Evolutionary conservation across 2,113 vertebrate genomes (phyloP).

Genomic region (Pipra filicauda): DNA sequence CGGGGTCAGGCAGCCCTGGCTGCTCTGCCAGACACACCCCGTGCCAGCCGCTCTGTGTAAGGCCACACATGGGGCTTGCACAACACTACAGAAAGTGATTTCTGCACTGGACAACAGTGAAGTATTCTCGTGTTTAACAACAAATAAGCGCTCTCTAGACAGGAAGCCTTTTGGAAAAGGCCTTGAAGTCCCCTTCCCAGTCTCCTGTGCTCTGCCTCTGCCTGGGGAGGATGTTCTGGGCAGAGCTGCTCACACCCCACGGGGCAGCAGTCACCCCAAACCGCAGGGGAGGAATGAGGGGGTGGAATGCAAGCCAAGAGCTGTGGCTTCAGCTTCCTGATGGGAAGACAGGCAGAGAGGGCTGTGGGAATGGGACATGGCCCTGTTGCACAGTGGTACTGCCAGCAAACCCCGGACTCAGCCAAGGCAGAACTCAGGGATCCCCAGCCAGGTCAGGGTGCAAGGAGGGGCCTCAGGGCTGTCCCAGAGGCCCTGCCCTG

Average conservation of each 20-base stretch:
- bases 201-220: background rate
- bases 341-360: background rate
- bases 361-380: background rate
- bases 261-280: background rate
- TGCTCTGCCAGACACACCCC: background rate
- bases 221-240: slow-evolving; percentile 15
- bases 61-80: background rate
- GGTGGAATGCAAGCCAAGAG: background rate
- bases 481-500: background rate
- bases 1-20: background rate
- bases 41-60: slow-evolving; percentile 42
- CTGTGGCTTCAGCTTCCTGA: background rate
- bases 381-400: too few species aligned
- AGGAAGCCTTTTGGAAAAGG: background rate
- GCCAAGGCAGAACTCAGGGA: background rate
- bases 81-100: slow-evolving; percentile 41
- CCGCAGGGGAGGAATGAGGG: background rate
- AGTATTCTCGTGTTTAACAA: background rate
- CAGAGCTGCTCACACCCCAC: background rate
- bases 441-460: rapidly evolving
- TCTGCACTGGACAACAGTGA: slow-evolving; percentile 19
- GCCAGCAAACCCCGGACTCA: rapidly evolving
- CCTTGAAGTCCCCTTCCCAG: background rate
- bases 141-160: background rate
- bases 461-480: background rate